These are phyloP conservation scores for Anagyrus pseudococci DNA, from an alignment of 2,888 invertebrate genomes.

Conservation along the genomic window DNA sequence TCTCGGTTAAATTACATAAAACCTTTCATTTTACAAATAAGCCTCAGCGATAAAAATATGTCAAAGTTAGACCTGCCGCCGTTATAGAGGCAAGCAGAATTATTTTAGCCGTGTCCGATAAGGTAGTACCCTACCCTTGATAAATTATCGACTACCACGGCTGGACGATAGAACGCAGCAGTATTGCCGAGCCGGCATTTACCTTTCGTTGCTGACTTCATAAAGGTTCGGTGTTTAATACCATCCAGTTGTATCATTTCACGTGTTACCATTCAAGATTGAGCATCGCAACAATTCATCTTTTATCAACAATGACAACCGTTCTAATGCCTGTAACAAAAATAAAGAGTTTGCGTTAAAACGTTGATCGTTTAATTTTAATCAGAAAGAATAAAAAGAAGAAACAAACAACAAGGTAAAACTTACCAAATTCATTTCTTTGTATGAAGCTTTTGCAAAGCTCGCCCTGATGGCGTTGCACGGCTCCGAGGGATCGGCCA, in stretches of 20 bases:
- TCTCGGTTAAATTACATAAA: too few relatives aligned
- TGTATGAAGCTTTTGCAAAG: constrained; percentile 71
- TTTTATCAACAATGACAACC: constrained; percentile 68
- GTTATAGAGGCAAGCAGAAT: too few relatives aligned
- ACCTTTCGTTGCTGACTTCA: too few relatives aligned
- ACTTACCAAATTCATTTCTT: constrained; percentile 69
- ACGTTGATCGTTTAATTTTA: neutral
- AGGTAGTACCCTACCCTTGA: too few relatives aligned
- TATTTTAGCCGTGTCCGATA: too few relatives aligned
- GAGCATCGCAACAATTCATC: constrained; percentile 64
- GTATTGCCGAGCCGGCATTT: too few relatives aligned
- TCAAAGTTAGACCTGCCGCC: too few relatives aligned
- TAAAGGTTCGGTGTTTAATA: too few relatives aligned
- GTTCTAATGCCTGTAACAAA: constrained; percentile 63
- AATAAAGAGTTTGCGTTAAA: constrained; percentile 1
- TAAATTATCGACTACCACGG: too few relatives aligned
- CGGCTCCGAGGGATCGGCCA: constrained; percentile 68
- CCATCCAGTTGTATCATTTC: constrained; percentile 26
- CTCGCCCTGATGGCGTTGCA: constrained; percentile 75
- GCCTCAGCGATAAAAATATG: too few relatives aligned
- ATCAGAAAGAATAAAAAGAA: constrained; percentile 5
- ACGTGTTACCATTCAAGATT: constrained; percentile 47
- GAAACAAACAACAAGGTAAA: neutral
- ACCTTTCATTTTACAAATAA: too few relatives aligned
- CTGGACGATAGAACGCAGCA: too few relatives aligned